A percentile compares a stretch with the other conserved stretches of the same genome.
Conservation (phyloP, 2,888 invertebrate species). For the Apodemia hepburni region DNA sequence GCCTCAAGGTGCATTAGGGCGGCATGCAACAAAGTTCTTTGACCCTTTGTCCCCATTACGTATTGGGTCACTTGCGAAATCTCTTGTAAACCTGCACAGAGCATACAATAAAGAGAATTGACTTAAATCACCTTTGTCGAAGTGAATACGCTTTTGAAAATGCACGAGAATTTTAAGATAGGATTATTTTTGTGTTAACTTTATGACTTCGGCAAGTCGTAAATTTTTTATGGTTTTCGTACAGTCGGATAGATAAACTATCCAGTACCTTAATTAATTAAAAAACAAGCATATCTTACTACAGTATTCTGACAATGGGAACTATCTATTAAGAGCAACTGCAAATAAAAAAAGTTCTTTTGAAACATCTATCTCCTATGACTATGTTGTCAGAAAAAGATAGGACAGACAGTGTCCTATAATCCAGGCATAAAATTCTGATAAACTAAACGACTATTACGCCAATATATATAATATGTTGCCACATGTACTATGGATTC, state of each 20-base stretch:
- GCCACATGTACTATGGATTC: background rate
- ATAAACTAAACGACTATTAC: background rate
- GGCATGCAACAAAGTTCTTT: slow-evolving; percentile 43
- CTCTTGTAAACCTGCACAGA: slow-evolving; percentile 27
- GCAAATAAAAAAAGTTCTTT: no score
- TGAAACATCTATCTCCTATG: no score
- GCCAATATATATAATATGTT: background rate
- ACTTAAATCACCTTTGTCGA: slow-evolving; percentile 20
- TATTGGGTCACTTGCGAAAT: slow-evolving; percentile 43
- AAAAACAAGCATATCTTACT: no score
- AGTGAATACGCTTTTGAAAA: slow-evolving; percentile 20
- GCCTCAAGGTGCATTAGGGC: slow-evolving; percentile 1
- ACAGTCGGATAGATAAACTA: no score
- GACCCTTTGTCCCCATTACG: slow-evolving; percentile 56
- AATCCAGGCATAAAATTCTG: no score
- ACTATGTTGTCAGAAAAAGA: no score
- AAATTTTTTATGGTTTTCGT: background rate
- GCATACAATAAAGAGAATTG: slow-evolving; percentile 6
- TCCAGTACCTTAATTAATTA: no score
- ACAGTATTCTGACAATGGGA: no score
- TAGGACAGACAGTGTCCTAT: no score
- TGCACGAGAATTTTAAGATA: background rate
- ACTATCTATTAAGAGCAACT: no score
- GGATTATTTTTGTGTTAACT: background rate
- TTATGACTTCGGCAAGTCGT: background rate